Evolutionary conservation across 1,140 invertebrate genomes (phyloP).

Genomic region (Drosophila mayri): DNA sequence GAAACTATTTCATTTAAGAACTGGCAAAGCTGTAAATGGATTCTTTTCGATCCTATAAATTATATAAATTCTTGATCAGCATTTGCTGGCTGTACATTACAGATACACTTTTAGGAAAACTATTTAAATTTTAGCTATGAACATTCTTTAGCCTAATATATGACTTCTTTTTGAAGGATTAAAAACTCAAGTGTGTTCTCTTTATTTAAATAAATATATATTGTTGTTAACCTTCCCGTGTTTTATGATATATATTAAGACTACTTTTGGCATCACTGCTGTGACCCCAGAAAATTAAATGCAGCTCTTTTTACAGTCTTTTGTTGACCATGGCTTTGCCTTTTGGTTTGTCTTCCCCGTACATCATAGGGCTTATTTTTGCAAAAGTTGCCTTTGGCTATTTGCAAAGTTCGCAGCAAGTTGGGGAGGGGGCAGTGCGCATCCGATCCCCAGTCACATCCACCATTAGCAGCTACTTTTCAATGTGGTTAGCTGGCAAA

Average conservation of each 20-base stretch:
- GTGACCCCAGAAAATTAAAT: conserved; percentile 32
- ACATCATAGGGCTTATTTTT: conserved; percentile 77
- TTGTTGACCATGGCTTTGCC: conserved; percentile 28
- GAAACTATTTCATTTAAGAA: background rate
- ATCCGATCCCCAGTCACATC: conserved; percentile 53
- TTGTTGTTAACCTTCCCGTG: background rate
- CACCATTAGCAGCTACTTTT: conserved; percentile 82
- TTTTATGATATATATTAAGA: background rate
- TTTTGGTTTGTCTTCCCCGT: conserved; percentile 48
- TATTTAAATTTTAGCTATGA: too few species aligned
- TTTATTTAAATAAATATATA: background rate
- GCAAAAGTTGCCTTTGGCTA: conserved; percentile 78
- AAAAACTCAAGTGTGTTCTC: too few species aligned
- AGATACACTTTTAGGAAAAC: too few species aligned
- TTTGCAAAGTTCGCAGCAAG: conserved; percentile 74
- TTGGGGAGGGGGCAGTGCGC: conserved; percentile 33
- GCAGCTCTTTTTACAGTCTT: conserved; percentile 11
- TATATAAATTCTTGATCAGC: too few species aligned
- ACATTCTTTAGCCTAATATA: too few species aligned
- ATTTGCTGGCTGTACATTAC: too few species aligned
- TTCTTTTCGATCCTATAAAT: too few species aligned
- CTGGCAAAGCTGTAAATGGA: too few species aligned
- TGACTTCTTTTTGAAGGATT: too few species aligned
- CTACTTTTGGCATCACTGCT: background rate
- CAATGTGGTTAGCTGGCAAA: conserved; percentile 81